These are phyloP conservation scores for Noctua fimbriata DNA, from an alignment of 2,888 invertebrate species.

Conservation along the genomic window DNA sequence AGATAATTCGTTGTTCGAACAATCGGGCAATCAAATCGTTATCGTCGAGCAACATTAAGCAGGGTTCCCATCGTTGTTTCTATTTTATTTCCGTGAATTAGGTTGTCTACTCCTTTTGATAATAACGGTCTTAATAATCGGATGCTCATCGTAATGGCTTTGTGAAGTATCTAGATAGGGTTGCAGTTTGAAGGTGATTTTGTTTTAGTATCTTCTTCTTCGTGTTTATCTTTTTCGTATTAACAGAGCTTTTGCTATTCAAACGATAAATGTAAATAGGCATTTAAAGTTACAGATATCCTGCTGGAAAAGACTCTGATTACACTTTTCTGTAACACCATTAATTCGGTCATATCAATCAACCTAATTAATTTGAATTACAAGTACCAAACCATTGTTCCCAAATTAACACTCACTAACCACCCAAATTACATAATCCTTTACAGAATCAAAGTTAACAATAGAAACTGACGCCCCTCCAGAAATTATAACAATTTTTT, in stretches of 20 bases:
- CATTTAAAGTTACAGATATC: not conserved
- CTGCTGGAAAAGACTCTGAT: not conserved
- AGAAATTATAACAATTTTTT: conserved; percentile 68
- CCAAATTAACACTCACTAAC: conserved; percentile 51
- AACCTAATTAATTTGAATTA: conserved; percentile 48
- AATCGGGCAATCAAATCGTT: conserved; percentile 69
- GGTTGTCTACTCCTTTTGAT: conserved; percentile 63
- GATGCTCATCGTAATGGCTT: conserved; percentile 57
- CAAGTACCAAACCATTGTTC: conserved; percentile 34
- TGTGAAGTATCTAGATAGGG: conserved; percentile 41
- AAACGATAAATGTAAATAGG: conserved; percentile 8
- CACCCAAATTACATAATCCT: conserved; percentile 57
- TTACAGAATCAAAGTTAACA: conserved; percentile 61
- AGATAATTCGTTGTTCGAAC: conserved; percentile 65
- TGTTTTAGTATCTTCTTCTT: conserved; percentile 39
- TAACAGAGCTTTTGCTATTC: not conserved
- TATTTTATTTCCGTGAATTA: conserved; percentile 68
- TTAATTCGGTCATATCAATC: conserved; percentile 25
- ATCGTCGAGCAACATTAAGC: conserved; percentile 69
- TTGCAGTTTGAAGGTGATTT: conserved; percentile 46
- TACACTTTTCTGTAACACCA: not conserved
- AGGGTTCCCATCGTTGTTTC: conserved; percentile 68
- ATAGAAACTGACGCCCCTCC: conserved; percentile 59
- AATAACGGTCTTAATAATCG: conserved; percentile 60
- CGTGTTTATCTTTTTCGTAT: conserved; percentile 37